Base-by-base conservation (phyloP, 2,888 invertebrate species). In the Eudemis profundana region DNA sequence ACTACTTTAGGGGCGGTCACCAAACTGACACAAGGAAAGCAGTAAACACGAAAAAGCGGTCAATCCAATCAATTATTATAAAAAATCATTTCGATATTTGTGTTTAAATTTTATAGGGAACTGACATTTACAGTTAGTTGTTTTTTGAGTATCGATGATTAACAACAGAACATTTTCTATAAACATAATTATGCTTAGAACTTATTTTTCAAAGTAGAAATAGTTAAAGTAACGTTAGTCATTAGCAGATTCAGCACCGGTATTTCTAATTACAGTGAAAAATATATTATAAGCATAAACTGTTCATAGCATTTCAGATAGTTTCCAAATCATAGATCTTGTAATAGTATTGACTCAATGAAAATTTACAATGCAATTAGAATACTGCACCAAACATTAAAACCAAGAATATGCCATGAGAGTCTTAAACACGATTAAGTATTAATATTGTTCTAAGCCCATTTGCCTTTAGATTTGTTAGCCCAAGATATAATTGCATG, bases 1-100 rank as follows among this genome's bases (percentile, higher is more conserved):
- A 85, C 92, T 92, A 93, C 91, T 90, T 79, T 79, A 86, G 90
- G 92, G 89, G 86, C 86, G 90, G 90, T 92, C 92, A 92, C 87
- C 91, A 92, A 92, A 90, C 92, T 90, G 92, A 93, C 93, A 93
- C 93, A 93, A 93, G 93, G 90, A 93, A 93, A 93, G 93, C 93
- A 88, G 89, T 92, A 92, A 89, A 93, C 93, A 93, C 92, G 93
- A 93, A 89, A 89, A 91, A 93, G 93, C 93, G 92, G 86, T 93
- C 93, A 93, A 92, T 93, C 92, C 92, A 92, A 92, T 93, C 92
- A 91, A 90, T 90, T 87, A 85, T 86, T 85, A 80, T 84, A 83
- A 87, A 64, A 71, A 86, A 79, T 81, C 83, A 84, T 82, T 87
- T 86, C 82, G 83, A 87, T 85, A 84, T 86, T 83, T 81, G 78